Evolutionary conservation across 2,797 vertebrate species (phyloP), one percentile per base, ranked within the genome.

Genomic region (Neomorphus geoffroyi): DNA sequence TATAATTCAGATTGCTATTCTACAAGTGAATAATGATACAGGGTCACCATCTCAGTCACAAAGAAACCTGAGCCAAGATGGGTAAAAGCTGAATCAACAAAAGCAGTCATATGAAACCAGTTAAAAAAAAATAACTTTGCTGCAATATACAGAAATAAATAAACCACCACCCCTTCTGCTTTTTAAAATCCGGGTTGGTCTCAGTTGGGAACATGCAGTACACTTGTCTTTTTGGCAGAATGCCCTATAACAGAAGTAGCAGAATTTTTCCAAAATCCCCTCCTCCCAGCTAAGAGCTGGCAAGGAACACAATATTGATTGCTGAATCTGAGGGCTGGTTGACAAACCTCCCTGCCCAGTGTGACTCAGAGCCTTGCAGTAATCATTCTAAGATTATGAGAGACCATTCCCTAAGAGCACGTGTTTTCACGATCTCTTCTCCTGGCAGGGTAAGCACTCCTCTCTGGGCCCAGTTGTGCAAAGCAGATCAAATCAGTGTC

Each of bases 1-100:
- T 82, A 43, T 24, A 89, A 74, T 30, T 91, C 53, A 80, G 65
- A 46, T 61, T 70, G 30, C 12, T 69, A 6, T 86, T 46, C 48
- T 82, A 39, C n/a, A 74, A 71, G 27, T 28, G 50, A 90, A 56
- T 46, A 80, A 82, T 23, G 10, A 72, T 50, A 74, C 7, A 51
- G 24, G n/a, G 50, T 57, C 41, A 86, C 53, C 27, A 48, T 67
- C 61, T 71, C 78, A 54, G 56, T 43, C n/a, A 79, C n/a, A 67
- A 80, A 46, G 71, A 85, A 69, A 74, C 2, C 24, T 3, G 7
- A 80, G 80, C 73, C 71, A 94, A 51, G 64, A 64, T n/a, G 30
- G 46, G 41, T 92, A 88, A 95, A 95, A 88, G 71, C 78, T 84
- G 83, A 94, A 88, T 88, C 83, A 93, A 92, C 66, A 93, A 71